A percentile compares a stretch with the other conserved stretches of the same genome.
phyloP scores from a whole-genome alignment of 2,113 vertebrate genomes.

The Melanotaenia duboulayi region DNA sequence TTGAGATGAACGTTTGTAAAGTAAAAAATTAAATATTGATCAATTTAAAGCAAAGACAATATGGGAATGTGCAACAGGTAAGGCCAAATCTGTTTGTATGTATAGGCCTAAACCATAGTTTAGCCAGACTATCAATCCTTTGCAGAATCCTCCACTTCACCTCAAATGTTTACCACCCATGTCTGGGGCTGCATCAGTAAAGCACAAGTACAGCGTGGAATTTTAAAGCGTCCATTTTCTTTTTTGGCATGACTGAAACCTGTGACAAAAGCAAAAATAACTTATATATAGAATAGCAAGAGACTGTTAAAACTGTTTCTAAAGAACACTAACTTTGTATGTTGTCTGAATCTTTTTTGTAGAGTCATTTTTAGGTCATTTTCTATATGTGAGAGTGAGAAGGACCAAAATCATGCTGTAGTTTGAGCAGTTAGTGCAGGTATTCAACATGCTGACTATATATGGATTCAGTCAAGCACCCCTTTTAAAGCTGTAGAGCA shows the following conservation, averaged over 20 bases:
- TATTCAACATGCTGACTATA: constrained; percentile 34
- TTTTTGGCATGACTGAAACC: constrained; percentile 70
- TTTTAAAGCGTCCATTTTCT: constrained; percentile 64
- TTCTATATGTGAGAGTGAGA: constrained; percentile 81
- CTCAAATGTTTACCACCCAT: constrained; percentile 68
- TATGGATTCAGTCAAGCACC: constrained; percentile 53
- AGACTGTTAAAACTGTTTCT: constrained; percentile 85
- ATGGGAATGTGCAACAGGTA: constrained; percentile 76
- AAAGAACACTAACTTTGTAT: constrained; percentile 83
- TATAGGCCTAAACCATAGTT: constrained; percentile 54
- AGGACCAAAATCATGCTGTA: constrained; percentile 81
- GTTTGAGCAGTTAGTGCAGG: constrained; percentile 45
- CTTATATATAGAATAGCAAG: constrained; percentile 73
- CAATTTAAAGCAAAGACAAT: constrained; percentile 70
- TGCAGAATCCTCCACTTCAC: constrained; percentile 58
- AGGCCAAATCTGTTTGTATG: constrained; percentile 76
- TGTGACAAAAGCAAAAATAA: constrained; percentile 79
- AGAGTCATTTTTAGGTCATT: constrained; percentile 80
- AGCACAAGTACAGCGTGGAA: constrained; percentile 80
- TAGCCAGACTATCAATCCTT: constrained; percentile 68
- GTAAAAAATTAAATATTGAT: constrained; percentile 52
- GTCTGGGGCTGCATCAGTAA: constrained; percentile 72
- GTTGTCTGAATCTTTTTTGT: constrained; percentile 80
- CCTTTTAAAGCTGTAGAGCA: constrained; percentile 55
- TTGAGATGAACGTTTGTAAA: constrained; percentile 64